Evolutionary conservation across 2,888 invertebrate genomes (phyloP), one percentile per base, ranked within the genome.

Genomic region (Osmoderma eremita): DNA sequence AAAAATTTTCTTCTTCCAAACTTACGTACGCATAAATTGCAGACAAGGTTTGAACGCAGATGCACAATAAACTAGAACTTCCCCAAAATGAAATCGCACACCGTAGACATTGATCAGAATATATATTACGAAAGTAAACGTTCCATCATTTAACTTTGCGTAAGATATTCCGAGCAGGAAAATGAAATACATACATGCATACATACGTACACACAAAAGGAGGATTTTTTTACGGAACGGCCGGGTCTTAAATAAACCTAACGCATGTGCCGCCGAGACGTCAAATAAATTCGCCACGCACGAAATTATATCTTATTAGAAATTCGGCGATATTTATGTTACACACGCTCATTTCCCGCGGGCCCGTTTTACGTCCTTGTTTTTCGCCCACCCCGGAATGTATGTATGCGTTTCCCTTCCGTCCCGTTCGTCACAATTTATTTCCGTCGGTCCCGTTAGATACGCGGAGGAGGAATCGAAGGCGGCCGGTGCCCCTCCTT

Each of bases 391-490:
- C n/a, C n/a, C n/a, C n/a, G n/a, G n/a, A n/a, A n/a, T n/a, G 63
- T 67, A 69, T 69, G 65, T 71, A 67, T 66, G 70, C 67, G 69
- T 68, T 70, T 69, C 69, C 70, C 10, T 73, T 71, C 69, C 71
- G 71, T 72, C 73, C 69, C 70, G 70, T 72, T 72, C 73, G 72
- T 73, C 73, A 72, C 72, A 73, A 74, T 71, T 71, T 73, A 73
- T n/a, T 73, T 71, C 30, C 30, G 30, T 30, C 71, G 73, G 45
- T 71, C 58, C 24, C 49, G 48, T 56, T n/a, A n/a, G n/a, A 48
- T 10, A 30, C 36, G 39, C 49, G 56, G 8, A 56, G 45, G 69
- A 72, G 69, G 73, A 74, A 73, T 73, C 73, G 71, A 72, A 70
- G 71, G 58, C 45, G 17, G 45, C 48, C 3, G 6, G 30, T 4